Base-by-base conservation (phyloP, 2,797 vertebrate genomes). In the Cheirogaleus major region DNA sequence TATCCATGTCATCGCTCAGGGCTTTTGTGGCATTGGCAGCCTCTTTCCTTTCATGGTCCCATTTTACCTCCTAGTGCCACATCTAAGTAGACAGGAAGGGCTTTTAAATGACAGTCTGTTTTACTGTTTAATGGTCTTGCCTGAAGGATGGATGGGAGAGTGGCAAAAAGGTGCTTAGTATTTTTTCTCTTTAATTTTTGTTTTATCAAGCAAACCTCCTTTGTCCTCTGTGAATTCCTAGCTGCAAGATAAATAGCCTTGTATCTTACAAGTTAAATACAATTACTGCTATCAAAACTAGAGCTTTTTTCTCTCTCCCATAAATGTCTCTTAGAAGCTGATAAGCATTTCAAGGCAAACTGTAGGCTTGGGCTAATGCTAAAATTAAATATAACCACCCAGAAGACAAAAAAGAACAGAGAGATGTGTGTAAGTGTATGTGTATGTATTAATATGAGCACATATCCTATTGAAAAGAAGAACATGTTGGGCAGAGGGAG, bases 201-300 rank as follows among this genome's bases (percentile, higher is more conserved):
- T 98, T 98, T 98, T 98, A 98, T 98, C 93, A 38, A 85, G 86
- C 52, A 98, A 95, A 83, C 93, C 95, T 98, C 94, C 95, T 98
- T 98, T 96, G 82, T 97, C 85, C 95, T 96, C 76, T 95, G 91
- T 98, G 98, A 98, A 98, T 99, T 99, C 96, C 96, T 63, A 97
- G 97, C 91, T 59, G 0, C 81, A 95, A 99, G 98, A 99, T 99
- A 99, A 99, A 99, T 98, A 99, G 98, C 97, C 95, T 97, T 96
- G 94, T 98, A 97, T 98, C 98, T 98, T 98, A 96, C 97, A 98
- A 99, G 98, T 99, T 98, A 99, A 99, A 99, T 98, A 98, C 98
- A 99, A 99, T 99, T 99, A 99, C 98, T 98, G 96, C 98, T 99
- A 99, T 99, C 98, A 98, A 98, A 99, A 98, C 98, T 98, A 97